Percentiles rank a stretch among this genome's conserved stretches.
Conservation (phyloP, 2,888 invertebrate genomes). For the Actias luna region DNA sequence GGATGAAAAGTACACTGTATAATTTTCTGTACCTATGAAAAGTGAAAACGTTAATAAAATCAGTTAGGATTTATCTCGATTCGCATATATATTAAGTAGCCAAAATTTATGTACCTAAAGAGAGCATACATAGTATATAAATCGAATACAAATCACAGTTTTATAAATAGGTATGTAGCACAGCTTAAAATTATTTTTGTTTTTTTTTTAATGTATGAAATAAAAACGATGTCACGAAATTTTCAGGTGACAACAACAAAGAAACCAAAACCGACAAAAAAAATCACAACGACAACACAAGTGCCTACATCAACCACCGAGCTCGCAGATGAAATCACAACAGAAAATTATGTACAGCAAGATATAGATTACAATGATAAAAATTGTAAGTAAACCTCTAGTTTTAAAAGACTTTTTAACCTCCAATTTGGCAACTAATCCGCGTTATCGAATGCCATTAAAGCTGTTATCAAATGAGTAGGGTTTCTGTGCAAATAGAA, state of each 20-base stretch:
- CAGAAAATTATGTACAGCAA: conserved; percentile 61
- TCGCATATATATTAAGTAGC: not conserved
- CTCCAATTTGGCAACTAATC: no score
- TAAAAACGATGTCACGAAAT: not conserved
- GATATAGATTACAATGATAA: conserved; percentile 62
- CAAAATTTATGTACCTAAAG: not conserved
- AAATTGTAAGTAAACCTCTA: conserved; percentile 57
- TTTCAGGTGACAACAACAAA: conserved; percentile 67
- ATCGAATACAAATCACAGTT: not conserved
- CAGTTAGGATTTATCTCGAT: no score
- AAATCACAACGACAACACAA: conserved; percentile 61
- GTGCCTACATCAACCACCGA: conserved; percentile 59
- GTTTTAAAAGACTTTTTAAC: no score
- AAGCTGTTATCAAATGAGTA: no score
- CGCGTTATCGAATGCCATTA: no score
- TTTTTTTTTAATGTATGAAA: conserved; percentile 30
- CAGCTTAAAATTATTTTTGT: not conserved
- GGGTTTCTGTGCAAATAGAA: no score
- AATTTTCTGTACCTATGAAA: no score
- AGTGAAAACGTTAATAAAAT: no score
- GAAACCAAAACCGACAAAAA: conserved; percentile 58
- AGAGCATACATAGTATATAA: not conserved
- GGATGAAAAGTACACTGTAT: no score
- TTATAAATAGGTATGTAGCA: conserved; percentile 2
- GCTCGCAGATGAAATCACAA: conserved; percentile 61